Base-by-base conservation (phyloP, 2,888 invertebrate genomes). In the Psylliodes chrysocephalus region DNA sequence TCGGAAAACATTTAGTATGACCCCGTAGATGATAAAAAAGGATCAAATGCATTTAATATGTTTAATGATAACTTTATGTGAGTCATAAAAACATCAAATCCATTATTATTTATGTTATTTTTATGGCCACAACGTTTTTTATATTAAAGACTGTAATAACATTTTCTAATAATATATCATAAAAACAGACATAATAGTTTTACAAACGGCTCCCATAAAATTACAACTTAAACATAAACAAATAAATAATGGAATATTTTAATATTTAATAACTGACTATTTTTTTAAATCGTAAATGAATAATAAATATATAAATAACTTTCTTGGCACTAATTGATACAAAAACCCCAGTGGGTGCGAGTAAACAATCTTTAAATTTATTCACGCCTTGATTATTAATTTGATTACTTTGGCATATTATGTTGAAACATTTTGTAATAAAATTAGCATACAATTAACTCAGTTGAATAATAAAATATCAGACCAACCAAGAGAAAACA, bases 361-460 rank as follows among this genome's bases (percentile, higher is more conserved):
- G 30, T 49, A 49, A 49, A 49, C 30, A 47, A 47, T 47, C n/a
- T 25, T n/a, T 1, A 25, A 49, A 49, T 25, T 49, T 49, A 49
- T 49, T 28, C 28, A 49, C 49, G 28, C 28, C 49, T 49, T 49
- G 6, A 28, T 49, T 49, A 28, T 49, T n/a, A 18, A 42, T 42
- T 28, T 28, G 49, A 28, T 28, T 49, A 42, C 18, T 42, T 2
- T 30, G 22, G 22, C 5, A n/a, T 15, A 14, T 2, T 12, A 28
- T 30, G 14, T 3, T 28, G 46, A 49, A 47, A 25, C n/a, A 28
- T 47, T 25, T 47, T 28, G 6, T 25, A 47, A 19, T 17, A 18
- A 47, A 49, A 49, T 49, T 47, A 25, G 25, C 47, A 47, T 46
- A 15, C 19, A 42, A 42, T 18, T 44, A 44, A 44, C 18, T 22